Conservation (phyloP, 2,888 invertebrate genomes). For the Acanthosepion pharaonis region DNA sequence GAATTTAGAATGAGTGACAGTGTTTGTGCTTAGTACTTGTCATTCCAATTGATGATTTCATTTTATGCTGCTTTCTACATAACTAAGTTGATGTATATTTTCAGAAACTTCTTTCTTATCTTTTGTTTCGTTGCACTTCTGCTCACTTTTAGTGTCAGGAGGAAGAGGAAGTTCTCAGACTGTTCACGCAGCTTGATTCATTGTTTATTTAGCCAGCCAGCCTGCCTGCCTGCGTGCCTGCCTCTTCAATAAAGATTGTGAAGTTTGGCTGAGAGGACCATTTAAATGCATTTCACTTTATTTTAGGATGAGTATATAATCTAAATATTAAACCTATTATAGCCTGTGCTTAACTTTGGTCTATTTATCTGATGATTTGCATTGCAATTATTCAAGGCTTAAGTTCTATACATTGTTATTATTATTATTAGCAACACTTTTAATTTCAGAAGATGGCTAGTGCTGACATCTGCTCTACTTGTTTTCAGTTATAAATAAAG, state of each 20-base stretch:
- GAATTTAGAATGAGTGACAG: not conserved
- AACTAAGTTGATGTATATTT: not conserved
- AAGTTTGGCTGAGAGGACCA: not conserved
- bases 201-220: no score
- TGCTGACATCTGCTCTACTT: not conserved
- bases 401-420: not conserved
- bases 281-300: not conserved
- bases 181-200: not conserved
- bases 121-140: not conserved
- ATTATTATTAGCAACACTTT: not conserved
- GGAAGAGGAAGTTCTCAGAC: not conserved
- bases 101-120: not conserved
- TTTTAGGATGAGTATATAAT: not conserved
- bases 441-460: not conserved
- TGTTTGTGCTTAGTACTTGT: not conserved
- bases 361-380: not conserved
- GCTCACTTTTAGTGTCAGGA: not conserved
- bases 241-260: not conserved
- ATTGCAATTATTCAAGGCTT: not conserved
- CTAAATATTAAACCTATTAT: not conserved
- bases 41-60: not conserved
- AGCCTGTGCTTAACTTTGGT: not conserved
- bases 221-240: not conserved
- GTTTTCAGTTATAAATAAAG: conserved; percentile 16
- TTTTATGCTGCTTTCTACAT: not conserved